Evolutionary conservation across 2,888 invertebrate genomes (phyloP).

Genomic region (Loripinus fragilis): DNA sequence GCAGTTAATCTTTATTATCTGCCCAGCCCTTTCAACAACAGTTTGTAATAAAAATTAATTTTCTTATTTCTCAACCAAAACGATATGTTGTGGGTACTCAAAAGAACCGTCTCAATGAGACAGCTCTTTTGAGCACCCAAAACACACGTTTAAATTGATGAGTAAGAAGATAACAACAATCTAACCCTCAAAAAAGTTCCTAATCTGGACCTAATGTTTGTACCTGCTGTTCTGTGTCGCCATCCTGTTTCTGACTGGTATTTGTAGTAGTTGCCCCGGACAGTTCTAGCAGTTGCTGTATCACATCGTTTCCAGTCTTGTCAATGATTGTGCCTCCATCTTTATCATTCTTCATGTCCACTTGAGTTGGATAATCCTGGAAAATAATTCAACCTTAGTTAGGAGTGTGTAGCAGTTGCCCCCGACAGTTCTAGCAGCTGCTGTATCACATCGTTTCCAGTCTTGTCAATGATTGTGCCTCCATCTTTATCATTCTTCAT

Average conservation of each 20-base stretch:
- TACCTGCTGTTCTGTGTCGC: not conserved
- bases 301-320: conserved; percentile 35
- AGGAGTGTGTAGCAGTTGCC: no score
- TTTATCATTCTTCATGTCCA: conserved; percentile 12
- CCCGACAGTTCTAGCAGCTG: conserved; percentile 53
- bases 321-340: not conserved
- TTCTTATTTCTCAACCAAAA: no score
- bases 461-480: conserved; percentile 4
- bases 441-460: conserved; percentile 45
- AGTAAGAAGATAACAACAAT: no score
- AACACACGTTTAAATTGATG: no score
- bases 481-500: conserved; percentile 13
- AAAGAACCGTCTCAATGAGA: no score
- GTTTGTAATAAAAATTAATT: no score
- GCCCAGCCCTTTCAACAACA: no score
- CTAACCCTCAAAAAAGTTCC: not conserved
- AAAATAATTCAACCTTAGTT: no score
- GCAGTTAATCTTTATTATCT: no score
- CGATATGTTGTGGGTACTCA: no score
- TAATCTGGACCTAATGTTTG: not conserved
- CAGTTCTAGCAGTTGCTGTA: conserved; percentile 53
- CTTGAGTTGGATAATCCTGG: conserved; percentile 36
- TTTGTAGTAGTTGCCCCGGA: conserved; percentile 32
- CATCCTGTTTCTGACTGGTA: not conserved
- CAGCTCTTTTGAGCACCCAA: no score